phyloP scores from a whole-genome alignment of 2,113 vertebrate genomes.

The Ictalurus punctatus region DNA sequence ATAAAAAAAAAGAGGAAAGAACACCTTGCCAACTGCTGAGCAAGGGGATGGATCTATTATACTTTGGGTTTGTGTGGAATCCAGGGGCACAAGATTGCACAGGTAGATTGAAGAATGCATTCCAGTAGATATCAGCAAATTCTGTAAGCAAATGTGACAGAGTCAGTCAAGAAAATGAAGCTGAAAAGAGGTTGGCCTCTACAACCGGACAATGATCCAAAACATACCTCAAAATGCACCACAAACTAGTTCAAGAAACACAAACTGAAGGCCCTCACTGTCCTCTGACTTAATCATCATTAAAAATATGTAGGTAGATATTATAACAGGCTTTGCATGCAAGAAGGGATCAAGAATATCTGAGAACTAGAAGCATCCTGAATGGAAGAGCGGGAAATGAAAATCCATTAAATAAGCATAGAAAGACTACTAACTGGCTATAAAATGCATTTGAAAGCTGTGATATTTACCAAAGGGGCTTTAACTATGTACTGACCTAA shows the following conservation, averaged over 20 bases:
- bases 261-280: neutral
- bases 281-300: neutral
- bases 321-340: neutral
- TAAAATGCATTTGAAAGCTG: neutral
- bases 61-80: neutral
- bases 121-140: neutral
- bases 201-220: neutral
- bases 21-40: neutral
- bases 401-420: neutral
- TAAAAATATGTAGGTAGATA: neutral
- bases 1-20: neutral
- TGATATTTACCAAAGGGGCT: neutral
- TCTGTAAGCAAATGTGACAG: neutral
- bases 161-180: neutral
- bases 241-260: neutral
- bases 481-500: neutral
- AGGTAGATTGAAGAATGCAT: neutral
- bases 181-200: neutral
- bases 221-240: neutral
- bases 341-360: neutral
- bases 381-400: neutral
- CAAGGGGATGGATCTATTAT: neutral
- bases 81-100: neutral
- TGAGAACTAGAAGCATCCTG: neutral
- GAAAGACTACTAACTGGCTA: neutral